Percentiles rank a stretch among this genome's conserved stretches.
phyloP scores from a whole-genome alignment of 2,113 vertebrate genomes.

The Saimiri boliviensis region DNA sequence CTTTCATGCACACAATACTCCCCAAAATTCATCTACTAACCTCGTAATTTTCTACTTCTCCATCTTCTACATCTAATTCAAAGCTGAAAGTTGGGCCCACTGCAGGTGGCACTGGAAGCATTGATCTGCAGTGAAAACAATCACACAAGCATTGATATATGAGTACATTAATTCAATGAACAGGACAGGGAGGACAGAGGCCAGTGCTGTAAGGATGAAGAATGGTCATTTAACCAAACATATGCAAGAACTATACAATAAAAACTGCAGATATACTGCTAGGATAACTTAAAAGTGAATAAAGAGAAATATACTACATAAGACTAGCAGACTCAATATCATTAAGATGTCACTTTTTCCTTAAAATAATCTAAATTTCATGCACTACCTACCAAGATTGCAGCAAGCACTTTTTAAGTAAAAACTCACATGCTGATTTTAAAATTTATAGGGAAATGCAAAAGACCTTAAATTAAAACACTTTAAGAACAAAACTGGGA shows the following conservation, averaged over 20 bases:
- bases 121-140: constrained; percentile 88
- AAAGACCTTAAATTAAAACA: constrained; percentile 29
- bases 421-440: constrained; percentile 22
- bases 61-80: constrained; percentile 98
- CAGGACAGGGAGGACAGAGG: neutral
- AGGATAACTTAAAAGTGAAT: neutral
- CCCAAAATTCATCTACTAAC: constrained; percentile 83
- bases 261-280: constrained; percentile 34
- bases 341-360: neutral
- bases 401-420: neutral
- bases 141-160: neutral
- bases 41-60: constrained; percentile 99
- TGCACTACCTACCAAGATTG: neutral
- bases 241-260: neutral
- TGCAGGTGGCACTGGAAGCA: constrained; percentile 96
- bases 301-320: neutral
- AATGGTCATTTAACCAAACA: neutral
- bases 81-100: constrained; percentile 96
- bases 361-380: neutral
- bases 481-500: neutral
- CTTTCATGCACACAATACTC: neutral
- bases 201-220: neutral
- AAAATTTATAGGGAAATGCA: constrained; percentile 1
- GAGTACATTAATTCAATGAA: neutral
- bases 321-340: neutral